Base-by-base conservation (phyloP, 2,113 vertebrate genomes). In the Cryptotis parvus region DNA sequence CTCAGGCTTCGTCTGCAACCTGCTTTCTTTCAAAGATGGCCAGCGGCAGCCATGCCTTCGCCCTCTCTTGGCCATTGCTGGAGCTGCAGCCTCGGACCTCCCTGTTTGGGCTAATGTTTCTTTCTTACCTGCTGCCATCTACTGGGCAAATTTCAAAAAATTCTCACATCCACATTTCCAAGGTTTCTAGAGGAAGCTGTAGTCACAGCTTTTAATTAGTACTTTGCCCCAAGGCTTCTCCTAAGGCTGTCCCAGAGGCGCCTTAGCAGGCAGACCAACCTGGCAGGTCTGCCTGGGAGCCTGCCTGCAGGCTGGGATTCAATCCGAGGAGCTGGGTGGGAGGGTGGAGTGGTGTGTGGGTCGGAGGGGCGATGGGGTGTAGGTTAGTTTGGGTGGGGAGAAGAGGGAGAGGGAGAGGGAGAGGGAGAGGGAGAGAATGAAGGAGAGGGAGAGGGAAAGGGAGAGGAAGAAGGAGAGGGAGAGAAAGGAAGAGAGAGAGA, bases 41-140 rank as follows among this genome's bases (percentile, higher is more conserved):
- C 91, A 86, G 33, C 52, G 37, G 63, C 72, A 43, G 74, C 78
- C 55, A 3, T 49, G 65, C 43, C 65, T 87, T 24, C 55, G 86
- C 55, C 75, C 69, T 58, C 18, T 15, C 22, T 69, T 15, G 66
- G 68, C 58, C 15, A 20, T 35, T 1, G 1, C 31, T 1, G 10
- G 15, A 22, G 87, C 31, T 0, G 49, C 68, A 1, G 9, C 11
- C 0, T 9, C 2, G 1, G 49, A 49, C 65, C 63, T 75, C 41
- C 70, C 18, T 14, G 70, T 37, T 31, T 1, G 3, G 4, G 6
- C 7, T 1, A 9, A 31, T 4, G 10, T 55, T n/a, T 27, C 10
- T 41, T 22, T 18, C 63, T 84, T 86, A 92, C 69, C 2, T 95
- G 91, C 94, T 97, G 96, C 93, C 95, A 95, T 80, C 96, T 94